Conservation (phyloP, 2,888 invertebrate genomes). For the Arrhopalites spinosus region DNA sequence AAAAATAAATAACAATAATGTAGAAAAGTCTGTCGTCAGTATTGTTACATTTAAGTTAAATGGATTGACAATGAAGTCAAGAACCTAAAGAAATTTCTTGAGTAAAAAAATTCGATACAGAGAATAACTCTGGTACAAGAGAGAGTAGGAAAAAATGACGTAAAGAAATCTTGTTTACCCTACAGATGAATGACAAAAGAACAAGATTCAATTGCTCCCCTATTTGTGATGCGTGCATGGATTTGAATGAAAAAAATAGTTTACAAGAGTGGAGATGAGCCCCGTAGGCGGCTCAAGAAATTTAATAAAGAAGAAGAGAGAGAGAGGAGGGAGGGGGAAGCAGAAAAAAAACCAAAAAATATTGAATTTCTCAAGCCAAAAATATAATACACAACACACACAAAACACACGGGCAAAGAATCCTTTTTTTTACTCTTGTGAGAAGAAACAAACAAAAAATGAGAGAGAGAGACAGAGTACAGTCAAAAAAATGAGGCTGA, state of each 20-base stretch:
- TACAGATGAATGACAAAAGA: too few species aligned
- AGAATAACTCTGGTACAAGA: too few species aligned
- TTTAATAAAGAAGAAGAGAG: background rate
- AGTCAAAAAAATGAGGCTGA: too few species aligned
- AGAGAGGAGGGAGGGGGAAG: background rate
- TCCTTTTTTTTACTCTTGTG: background rate
- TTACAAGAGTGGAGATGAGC: background rate
- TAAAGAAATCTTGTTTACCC: too few species aligned
- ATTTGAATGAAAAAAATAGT: background rate
- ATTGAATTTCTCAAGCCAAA: background rate
- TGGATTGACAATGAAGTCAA: too few species aligned
- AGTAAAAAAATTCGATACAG: too few species aligned
- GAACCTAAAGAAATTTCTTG: too few species aligned
- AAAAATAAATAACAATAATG: too few species aligned
- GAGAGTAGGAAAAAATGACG: too few species aligned
- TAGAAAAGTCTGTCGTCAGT: too few species aligned
- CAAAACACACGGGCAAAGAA: background rate
- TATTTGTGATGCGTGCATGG: background rate
- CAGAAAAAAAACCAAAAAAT: background rate
- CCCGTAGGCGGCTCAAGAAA: background rate
- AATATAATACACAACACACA: background rate
- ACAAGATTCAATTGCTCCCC: too few species aligned
- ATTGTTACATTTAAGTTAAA: too few species aligned
- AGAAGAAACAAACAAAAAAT: background rate
- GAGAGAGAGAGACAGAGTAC: background rate